Evolutionary conservation across 2,113 vertebrate genomes (phyloP), one percentile per base, ranked within the genome.

Genomic region (Agelaius tricolor): DNA sequence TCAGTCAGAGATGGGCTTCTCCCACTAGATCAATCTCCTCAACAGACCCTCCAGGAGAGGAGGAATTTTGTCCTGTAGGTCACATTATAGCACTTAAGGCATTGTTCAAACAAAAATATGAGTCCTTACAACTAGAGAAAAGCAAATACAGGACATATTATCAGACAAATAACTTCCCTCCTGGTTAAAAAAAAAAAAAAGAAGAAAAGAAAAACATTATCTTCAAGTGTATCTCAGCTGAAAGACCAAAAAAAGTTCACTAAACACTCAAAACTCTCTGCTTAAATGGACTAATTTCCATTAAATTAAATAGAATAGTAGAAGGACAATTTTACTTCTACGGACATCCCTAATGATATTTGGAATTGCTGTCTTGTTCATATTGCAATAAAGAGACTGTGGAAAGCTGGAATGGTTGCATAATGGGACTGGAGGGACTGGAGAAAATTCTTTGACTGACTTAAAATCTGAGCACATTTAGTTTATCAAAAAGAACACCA

Each of bases 381-480:
- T 19, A 65, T 10, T 39, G 15, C 0, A n/a, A 52, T 39, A 43
- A 55, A 58, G 33, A 33, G 3, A 23, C 17, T 24, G 12, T 15
- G n/a, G 44, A 65, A 80, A 77, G 4, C 24, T 62, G 55, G 15
- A 88, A 74, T 59, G 11, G 8, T 22, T 79, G 47, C 59, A 74
- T 80, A 28, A 51, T 27, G 49, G 49, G 49, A 27, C 49, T 49
- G 23, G 47, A 49, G 47, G 18, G 30, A 51, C 44, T n/a, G 24
- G 10, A 80, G 63, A 86, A 77, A 59, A 86, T 47, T 88, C n/a
- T 84, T 33, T 65, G 28, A 73, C 46, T 71, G 63, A 62, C 26
- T 83, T 63, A 74, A 86, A 94, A 93, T 51, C 33, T 89, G 47
- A n/a, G n/a, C 17, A 51, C 68, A 81, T 75, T 81, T 67, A 71